Conservation (phyloP, 37 sponge, comb jelly and placozoan genomes). For the Chondrilla cf. caribensis region DNA sequence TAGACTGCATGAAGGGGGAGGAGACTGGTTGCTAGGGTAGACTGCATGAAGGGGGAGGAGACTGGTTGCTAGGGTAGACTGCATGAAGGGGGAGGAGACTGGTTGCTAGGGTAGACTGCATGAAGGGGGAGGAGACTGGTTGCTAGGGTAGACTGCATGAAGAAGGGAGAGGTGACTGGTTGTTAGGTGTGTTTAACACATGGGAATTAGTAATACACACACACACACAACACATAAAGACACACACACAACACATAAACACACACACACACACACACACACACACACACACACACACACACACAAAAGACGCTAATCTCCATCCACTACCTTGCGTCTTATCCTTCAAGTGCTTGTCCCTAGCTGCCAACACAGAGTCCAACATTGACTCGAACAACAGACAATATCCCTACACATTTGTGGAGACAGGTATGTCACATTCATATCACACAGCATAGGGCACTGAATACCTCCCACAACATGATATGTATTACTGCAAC, state of each 20-base stretch:
- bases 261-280: neutral
- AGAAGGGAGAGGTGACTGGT: no score
- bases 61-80: no score
- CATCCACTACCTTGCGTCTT: constrained; percentile 44
- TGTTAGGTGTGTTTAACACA: no score
- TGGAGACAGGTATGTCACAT: neutral
- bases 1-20: no score
- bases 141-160: no score
- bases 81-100: no score
- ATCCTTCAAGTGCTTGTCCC: constrained; percentile 73
- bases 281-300: neutral
- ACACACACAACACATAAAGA: neutral
- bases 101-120: no score
- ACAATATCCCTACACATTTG: constrained; percentile 64
- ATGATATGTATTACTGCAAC: neutral
- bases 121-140: no score
- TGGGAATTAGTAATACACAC: no score
- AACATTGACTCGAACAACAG: constrained; percentile 88
- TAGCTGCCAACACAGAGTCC: constrained; percentile 72
- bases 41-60: no score
- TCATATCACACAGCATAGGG: neutral
- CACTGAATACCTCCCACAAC: neutral
- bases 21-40: no score
- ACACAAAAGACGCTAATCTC: neutral
- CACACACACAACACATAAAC: neutral